These are phyloP conservation scores for Clusia tigrina DNA, from an alignment of 2,888 invertebrate species.

Conservation along the genomic window DNA sequence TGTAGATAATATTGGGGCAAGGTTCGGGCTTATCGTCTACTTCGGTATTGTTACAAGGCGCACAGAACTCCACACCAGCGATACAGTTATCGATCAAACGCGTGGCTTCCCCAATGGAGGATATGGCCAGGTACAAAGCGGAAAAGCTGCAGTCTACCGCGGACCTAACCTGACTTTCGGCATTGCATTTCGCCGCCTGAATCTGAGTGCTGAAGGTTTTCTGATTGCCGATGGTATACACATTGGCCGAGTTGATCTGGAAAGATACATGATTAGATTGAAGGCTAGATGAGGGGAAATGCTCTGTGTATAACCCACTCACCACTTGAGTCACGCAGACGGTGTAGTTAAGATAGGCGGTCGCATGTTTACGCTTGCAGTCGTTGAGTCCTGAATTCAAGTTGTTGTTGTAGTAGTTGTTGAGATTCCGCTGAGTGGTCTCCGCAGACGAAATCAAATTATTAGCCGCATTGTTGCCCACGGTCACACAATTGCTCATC, in stretches of 20 bases:
- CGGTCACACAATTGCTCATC: slow-evolving; percentile 24
- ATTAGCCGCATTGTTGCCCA: slow-evolving; percentile 20
- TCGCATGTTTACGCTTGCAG: slow-evolving; percentile 24
- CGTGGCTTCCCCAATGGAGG: slow-evolving; percentile 21
- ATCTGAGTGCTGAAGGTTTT: slow-evolving; percentile 26
- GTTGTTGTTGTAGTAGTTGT: slow-evolving; percentile 30
- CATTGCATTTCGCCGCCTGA: slow-evolving; percentile 17
- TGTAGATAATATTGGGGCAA: slow-evolving; percentile 1
- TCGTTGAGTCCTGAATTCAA: slow-evolving; percentile 17
- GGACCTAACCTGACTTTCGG: slow-evolving; percentile 14
- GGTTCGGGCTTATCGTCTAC: no score
- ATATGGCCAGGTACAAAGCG: slow-evolving; percentile 2
- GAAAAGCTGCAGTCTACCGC: slow-evolving; percentile 28
- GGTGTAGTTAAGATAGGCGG: slow-evolving; percentile 28
- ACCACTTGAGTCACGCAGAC: slow-evolving; percentile 34
- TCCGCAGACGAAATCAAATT: not conserved
- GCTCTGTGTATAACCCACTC: slow-evolving; percentile 7
- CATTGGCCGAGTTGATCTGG: slow-evolving; percentile 19
- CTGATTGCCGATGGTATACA: slow-evolving; percentile 14
- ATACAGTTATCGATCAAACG: slow-evolving; percentile 30
- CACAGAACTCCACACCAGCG: slow-evolving; percentile 16
- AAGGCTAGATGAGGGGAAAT: not conserved
- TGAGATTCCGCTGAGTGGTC: slow-evolving; percentile 18
- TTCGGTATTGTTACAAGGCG: not conserved
- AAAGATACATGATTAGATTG: not conserved